Evolutionary conservation across 1,140 invertebrate genomes (phyloP).

Genomic region (Drosophila nikananu): DNA sequence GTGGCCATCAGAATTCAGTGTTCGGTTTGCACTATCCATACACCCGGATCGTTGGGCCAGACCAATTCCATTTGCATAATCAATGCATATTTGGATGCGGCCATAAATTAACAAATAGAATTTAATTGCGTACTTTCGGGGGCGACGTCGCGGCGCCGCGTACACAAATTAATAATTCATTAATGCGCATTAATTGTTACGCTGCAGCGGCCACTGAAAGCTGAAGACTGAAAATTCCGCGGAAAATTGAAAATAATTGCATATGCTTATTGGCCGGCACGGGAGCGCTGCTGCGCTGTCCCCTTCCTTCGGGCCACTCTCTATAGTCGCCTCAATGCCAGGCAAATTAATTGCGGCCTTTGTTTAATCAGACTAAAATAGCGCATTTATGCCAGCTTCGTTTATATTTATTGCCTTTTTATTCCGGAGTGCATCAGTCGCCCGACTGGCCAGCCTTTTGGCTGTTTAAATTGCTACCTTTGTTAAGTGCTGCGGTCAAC

Average conservation of each 20-base stretch:
- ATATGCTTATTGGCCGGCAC: slow-evolving; percentile 52
- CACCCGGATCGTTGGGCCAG: slow-evolving; percentile 21
- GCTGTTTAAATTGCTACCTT: slow-evolving; percentile 60
- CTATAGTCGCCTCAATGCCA: slow-evolving; percentile 42
- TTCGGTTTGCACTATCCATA: not conserved
- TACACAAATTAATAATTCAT: slow-evolving; percentile 79
- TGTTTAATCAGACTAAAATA: slow-evolving; percentile 65
- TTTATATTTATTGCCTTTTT: slow-evolving; percentile 68
- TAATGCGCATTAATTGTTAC: slow-evolving; percentile 80
- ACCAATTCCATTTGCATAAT: slow-evolving; percentile 79
- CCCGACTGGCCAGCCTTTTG: not conserved
- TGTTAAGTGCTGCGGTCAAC: slow-evolving; percentile 47
- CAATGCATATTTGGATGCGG: slow-evolving; percentile 77
- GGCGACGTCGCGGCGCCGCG: slow-evolving; percentile 30
- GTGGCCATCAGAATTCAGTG: slow-evolving; percentile 4
- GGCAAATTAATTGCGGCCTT: slow-evolving; percentile 72
- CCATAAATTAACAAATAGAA: slow-evolving; percentile 83
- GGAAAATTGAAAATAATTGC: slow-evolving; percentile 50
- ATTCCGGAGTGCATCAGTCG: slow-evolving; percentile 37
- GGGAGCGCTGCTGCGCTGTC: not conserved
- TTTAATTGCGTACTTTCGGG: slow-evolving; percentile 79
- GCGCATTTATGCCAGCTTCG: slow-evolving; percentile 61
- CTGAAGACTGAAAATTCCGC: slow-evolving; percentile 49
- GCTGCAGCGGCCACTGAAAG: slow-evolving; percentile 37
- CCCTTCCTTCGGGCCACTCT: slow-evolving; percentile 1